Conservation (phyloP, 2,113 vertebrate genomes). For the Leptobrachium ailaonicum region DNA sequence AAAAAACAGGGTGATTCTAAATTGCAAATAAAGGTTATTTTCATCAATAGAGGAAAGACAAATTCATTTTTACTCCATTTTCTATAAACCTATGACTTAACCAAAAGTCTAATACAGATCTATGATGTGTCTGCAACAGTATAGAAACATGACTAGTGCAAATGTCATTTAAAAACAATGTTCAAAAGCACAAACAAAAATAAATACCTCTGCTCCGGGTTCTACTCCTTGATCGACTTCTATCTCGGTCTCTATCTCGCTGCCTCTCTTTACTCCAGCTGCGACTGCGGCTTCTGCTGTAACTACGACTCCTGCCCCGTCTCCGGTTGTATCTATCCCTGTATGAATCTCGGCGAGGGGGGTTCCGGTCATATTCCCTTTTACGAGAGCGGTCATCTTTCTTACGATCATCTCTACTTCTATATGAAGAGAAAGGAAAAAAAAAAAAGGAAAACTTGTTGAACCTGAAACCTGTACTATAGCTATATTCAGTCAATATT, state of each 20-base stretch:
- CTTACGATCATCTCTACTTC: slow-evolving; percentile 91
- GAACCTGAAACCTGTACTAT: no score
- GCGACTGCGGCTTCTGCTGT: slow-evolving; percentile 89
- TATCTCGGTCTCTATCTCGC: slow-evolving; percentile 85
- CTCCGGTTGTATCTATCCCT: slow-evolving; percentile 92
- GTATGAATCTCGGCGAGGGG: slow-evolving; percentile 89
- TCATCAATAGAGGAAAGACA: no score
- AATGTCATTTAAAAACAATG: no score
- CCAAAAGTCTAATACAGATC: no score
- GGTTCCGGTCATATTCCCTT: slow-evolving; percentile 90
- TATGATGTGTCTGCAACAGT: no score
- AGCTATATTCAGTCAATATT: no score
- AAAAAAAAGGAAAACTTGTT: background rate
- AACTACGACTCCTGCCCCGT: slow-evolving; percentile 88
- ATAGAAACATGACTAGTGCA: no score
- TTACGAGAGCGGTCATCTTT: slow-evolving; percentile 94
- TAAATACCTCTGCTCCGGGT: slow-evolving; percentile 80
- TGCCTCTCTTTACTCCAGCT: slow-evolving; percentile 92
- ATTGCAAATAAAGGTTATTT: background rate
- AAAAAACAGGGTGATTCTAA: background rate
- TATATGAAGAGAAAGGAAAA: slow-evolving; percentile 55
- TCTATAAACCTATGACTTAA: no score
- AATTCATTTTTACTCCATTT: no score
- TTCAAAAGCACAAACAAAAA: background rate
- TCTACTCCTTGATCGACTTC: slow-evolving; percentile 76